Conservation (phyloP, 2,113 vertebrate genomes). For the Poecilia latipinna region DNA sequence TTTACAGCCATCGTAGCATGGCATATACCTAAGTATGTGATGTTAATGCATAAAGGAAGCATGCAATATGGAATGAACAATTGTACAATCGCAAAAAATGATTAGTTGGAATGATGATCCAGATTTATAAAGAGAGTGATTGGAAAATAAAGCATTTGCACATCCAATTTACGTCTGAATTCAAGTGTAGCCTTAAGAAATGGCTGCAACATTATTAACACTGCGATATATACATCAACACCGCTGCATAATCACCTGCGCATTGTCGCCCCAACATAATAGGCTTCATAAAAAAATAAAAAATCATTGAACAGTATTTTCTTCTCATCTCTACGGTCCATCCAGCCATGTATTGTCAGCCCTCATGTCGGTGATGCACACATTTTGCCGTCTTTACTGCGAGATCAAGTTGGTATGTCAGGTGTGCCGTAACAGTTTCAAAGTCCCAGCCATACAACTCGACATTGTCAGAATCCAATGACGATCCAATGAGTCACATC, state of each 20-base stretch:
- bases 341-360: conserved; percentile 56
- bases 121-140: neutral
- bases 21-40: conserved; percentile 40
- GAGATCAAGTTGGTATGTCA: conserved; percentile 68
- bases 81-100: neutral
- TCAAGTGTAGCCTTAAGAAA: conserved; percentile 8
- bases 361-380: conserved; percentile 58
- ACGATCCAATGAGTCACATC: conserved; percentile 54
- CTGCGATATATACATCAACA: neutral
- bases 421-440: conserved; percentile 49
- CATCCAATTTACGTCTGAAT: conserved; percentile 12
- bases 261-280: neutral
- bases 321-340: conserved; percentile 28
- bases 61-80: conserved; percentile 20
- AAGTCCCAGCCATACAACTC: conserved; percentile 56
- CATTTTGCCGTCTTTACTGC: conserved; percentile 58
- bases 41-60: conserved; percentile 38
- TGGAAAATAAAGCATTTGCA: conserved; percentile 10
- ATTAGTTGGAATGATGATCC: neutral
- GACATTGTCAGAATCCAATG: conserved; percentile 54
- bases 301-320: conserved; percentile 5
- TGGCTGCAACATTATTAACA: neutral
- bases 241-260: conserved; percentile 17
- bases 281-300: conserved; percentile 27
- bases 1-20: conserved; percentile 64